Conservation (phyloP, 2,888 invertebrate species). For the Rhimphoctona megacephalus region DNA sequence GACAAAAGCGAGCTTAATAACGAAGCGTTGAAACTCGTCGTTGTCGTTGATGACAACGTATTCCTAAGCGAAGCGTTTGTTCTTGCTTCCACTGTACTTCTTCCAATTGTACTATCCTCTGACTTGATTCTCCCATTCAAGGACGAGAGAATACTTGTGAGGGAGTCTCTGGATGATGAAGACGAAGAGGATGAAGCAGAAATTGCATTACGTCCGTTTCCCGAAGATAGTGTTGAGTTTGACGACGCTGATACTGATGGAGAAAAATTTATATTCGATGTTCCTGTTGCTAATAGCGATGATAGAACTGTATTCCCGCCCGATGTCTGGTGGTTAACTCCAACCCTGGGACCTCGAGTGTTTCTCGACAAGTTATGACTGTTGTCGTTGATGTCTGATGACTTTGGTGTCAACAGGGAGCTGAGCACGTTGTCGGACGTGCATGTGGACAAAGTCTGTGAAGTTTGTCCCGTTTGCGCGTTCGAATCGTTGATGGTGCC, state of each 20-base stretch:
- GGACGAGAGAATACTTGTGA: conserved; percentile 78
- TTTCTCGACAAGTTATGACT: conserved; percentile 60
- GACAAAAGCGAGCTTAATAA: conserved; percentile 78
- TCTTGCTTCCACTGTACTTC: conserved; percentile 68
- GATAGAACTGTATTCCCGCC: conserved; percentile 73
- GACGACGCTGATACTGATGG: conserved; percentile 62
- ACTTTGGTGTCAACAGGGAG: conserved; percentile 72
- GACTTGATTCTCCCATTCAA: conserved; percentile 78
- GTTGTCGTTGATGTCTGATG: conserved; percentile 69
- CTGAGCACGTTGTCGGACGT: conserved; percentile 73
- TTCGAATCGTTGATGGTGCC: conserved; percentile 64
- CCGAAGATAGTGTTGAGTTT: conserved; percentile 68
- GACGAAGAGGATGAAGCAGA: conserved; percentile 68
- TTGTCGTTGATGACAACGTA: conserved; percentile 63
- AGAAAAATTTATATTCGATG: conserved; percentile 64
- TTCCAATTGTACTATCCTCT: conserved; percentile 72
- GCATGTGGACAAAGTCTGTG: conserved; percentile 59
- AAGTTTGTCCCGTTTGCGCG: conserved; percentile 41
- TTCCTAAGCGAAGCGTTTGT: conserved; percentile 41
- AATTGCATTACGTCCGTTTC: conserved; percentile 62
- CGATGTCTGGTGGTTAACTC: conserved; percentile 52
- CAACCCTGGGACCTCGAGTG: conserved; percentile 8
- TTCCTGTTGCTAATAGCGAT: conserved; percentile 72
- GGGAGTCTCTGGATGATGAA: conserved; percentile 75
- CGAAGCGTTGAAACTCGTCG: conserved; percentile 73